Evolutionary conservation across 1,140 invertebrate genomes (phyloP).

Genomic region (Delia radicum): DNA sequence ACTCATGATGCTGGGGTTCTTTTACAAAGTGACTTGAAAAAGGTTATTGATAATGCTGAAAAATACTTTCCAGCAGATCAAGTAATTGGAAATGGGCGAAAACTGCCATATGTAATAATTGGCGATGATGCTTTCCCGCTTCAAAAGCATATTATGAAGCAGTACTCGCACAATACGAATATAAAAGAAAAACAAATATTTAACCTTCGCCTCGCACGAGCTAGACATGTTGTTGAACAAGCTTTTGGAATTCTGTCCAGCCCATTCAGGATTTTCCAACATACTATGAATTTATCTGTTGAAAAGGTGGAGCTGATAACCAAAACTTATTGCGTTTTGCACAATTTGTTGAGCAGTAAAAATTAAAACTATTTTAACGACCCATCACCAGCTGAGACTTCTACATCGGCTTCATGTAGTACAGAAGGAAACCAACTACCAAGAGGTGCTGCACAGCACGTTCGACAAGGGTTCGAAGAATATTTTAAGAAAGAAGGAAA

Average conservation of each 20-base stretch:
- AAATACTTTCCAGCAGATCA: background rate
- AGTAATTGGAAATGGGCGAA: conserved; percentile 62
- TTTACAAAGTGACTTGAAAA: conserved; percentile 48
- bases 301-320: background rate
- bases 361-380: no score
- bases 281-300: background rate
- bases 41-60: conserved; percentile 39
- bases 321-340: background rate
- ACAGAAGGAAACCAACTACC: background rate
- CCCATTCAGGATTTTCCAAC: background rate
- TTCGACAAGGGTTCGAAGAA: background rate
- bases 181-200: background rate
- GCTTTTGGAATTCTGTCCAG: background rate
- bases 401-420: no score
- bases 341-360: background rate
- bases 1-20: conserved; percentile 55
- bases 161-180: conserved; percentile 34
- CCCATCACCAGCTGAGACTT: no score
- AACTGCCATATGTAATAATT: conserved; percentile 56
- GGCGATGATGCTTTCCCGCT: conserved; percentile 59
- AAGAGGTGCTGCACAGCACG: background rate
- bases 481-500: no score
- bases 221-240: background rate
- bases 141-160: conserved; percentile 54
- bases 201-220: background rate